A percentile compares a stretch with the other conserved stretches of the same genome.
phyloP scores from a whole-genome alignment of 2,797 vertebrate species.

The Pteronotus mesoamericanus region DNA sequence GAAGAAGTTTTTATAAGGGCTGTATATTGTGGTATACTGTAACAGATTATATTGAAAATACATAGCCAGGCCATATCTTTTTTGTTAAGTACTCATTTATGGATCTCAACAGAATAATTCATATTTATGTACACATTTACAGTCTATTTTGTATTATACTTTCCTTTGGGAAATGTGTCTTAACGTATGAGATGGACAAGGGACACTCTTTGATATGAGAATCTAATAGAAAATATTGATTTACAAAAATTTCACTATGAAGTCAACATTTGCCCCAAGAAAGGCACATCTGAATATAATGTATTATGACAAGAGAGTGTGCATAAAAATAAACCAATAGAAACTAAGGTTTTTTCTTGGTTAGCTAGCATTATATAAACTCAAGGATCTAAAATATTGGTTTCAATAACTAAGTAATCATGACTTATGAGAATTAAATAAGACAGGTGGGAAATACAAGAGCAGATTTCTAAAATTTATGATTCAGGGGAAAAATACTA shows the following conservation, averaged over 20 bases:
- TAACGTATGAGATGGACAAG: background rate
- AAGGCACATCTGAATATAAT: background rate
- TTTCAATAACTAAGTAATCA: background rate
- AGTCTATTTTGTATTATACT: conserved; percentile 9
- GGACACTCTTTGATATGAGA: background rate
- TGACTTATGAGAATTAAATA: background rate
- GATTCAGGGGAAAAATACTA: background rate
- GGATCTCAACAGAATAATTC: background rate
- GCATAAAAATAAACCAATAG: background rate
- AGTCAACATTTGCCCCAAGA: background rate
- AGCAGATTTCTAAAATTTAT: conserved; percentile 43
- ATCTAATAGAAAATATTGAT: background rate
- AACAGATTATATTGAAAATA: conserved; percentile 21
- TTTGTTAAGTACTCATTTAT: conserved; percentile 33
- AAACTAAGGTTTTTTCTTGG: conserved; percentile 21
- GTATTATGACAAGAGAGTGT: background rate
- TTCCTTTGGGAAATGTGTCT: conserved; percentile 12
- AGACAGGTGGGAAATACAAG: background rate
- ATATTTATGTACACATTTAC: background rate
- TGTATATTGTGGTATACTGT: background rate
- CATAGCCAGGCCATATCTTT: background rate
- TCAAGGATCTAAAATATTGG: conserved; percentile 35
- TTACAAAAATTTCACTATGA: conserved; percentile 34
- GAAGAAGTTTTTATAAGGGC: conserved; percentile 19
- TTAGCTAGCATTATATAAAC: background rate